Evolutionary conservation across 2,797 vertebrate genomes (phyloP).

Genomic region (Falco columbarius): DNA sequence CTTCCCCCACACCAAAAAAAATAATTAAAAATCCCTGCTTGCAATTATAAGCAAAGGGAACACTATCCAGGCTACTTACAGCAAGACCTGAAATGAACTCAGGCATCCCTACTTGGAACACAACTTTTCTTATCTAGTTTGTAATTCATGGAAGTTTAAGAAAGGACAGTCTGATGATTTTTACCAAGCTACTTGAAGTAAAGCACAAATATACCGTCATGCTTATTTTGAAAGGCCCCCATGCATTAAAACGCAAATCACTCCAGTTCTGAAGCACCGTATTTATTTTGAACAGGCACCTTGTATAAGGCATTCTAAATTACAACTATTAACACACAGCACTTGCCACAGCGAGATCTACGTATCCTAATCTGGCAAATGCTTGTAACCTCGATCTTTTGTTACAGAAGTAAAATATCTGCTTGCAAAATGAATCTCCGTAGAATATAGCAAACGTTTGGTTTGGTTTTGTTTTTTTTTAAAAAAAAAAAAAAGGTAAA

Average conservation of each 20-base stretch:
- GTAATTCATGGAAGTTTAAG: conserved; percentile 34
- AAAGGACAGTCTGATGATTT: conserved; percentile 2
- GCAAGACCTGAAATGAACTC: conserved; percentile 75
- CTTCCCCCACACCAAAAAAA: not conserved
- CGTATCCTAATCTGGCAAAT: not conserved
- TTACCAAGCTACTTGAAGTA: not conserved
- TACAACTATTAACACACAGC: not conserved
- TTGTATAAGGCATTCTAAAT: not conserved
- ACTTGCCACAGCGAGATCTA: not conserved
- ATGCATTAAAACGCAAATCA: not conserved
- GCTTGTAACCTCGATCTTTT: not conserved
- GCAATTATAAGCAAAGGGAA: conserved; percentile 65
- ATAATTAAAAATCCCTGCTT: not conserved
- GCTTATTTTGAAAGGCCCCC: not conserved
- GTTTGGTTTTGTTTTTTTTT: too few species aligned
- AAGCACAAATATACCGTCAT: not conserved
- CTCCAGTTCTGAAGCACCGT: not conserved
- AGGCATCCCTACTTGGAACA: not conserved
- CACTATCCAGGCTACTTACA: conserved; percentile 39
- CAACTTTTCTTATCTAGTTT: conserved; percentile 16
- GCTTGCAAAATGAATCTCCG: not conserved
- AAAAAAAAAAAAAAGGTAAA: not conserved
- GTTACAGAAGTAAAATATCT: not conserved
- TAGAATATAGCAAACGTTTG: not conserved
- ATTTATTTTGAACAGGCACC: not conserved